Percentiles rank a stretch among this genome's conserved stretches.
Evolutionary conservation across 2,797 vertebrate species (phyloP).

Genomic region (Allobates femoralis): DNA sequence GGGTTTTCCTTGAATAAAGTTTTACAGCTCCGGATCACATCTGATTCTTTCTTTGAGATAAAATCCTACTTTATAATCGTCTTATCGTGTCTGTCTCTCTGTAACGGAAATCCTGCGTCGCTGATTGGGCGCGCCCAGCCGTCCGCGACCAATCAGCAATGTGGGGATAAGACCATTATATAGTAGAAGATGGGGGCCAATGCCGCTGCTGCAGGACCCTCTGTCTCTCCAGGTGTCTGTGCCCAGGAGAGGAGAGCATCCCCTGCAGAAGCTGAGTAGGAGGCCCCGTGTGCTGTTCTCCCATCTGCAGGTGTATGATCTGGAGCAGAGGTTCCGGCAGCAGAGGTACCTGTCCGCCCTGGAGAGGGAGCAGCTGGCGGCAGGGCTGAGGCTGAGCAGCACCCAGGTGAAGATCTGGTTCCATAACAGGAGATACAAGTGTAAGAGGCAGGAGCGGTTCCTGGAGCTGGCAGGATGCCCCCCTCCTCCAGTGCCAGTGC

Average conservation of each 20-base stretch:
- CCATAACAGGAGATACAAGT: slow-evolving; percentile 85
- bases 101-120: too few species aligned
- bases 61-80: too few species aligned
- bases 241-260: neutral
- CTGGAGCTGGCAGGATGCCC: slow-evolving; percentile 72
- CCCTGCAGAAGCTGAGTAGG: slow-evolving; percentile 71
- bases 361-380: slow-evolving; percentile 80
- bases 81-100: too few species aligned
- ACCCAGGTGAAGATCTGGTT: slow-evolving; percentile 89
- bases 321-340: slow-evolving; percentile 81
- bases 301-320: slow-evolving; percentile 78
- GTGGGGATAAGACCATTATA: too few species aligned
- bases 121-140: too few species aligned
- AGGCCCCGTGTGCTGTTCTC: slow-evolving; percentile 82
- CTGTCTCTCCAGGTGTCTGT: neutral
- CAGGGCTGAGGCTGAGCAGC: slow-evolving; percentile 78
- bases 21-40: too few species aligned
- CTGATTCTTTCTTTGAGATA: too few species aligned
- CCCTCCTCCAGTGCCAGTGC: slow-evolving; percentile 81
- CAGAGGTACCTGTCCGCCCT: slow-evolving; percentile 81
- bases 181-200: too few species aligned
- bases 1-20: too few species aligned
- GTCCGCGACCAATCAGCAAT: too few species aligned
- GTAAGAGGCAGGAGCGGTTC: slow-evolving; percentile 80
- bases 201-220: too few species aligned